phyloP scores from a whole-genome alignment of 2,888 invertebrate genomes.

The Agrilus cyanescens region DNA sequence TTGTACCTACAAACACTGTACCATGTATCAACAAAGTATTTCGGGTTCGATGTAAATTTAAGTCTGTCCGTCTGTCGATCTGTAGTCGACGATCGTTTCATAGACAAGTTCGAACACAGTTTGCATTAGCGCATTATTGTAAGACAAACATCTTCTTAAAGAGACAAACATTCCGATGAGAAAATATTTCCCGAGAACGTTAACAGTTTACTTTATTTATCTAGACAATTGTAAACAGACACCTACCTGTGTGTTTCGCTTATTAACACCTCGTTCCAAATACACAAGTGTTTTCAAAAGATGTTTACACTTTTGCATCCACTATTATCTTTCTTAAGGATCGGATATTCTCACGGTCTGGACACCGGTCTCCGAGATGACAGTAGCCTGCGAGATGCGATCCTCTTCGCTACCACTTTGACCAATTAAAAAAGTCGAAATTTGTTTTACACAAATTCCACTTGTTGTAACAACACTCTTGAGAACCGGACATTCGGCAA shows the following conservation, averaged over 20 bases:
- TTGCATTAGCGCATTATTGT: neutral
- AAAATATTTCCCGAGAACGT: constrained; percentile 16
- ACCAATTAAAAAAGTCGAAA: too few relatives aligned
- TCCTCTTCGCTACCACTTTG: too few relatives aligned
- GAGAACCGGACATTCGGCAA: too few relatives aligned
- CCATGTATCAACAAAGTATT: too few relatives aligned
- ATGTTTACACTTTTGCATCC: constrained; percentile 13
- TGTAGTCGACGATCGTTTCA: too few relatives aligned
- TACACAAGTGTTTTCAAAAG: constrained; percentile 22
- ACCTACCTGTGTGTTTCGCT: constrained; percentile 20
- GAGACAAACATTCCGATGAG: constrained; percentile 20
- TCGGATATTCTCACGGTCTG: constrained; percentile 5
- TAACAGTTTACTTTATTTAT: constrained; percentile 19
- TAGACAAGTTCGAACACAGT: neutral
- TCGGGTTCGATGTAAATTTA: too few relatives aligned
- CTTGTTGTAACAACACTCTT: too few relatives aligned
- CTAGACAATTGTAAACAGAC: constrained; percentile 19
- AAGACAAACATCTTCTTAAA: constrained; percentile 11
- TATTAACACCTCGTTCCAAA: constrained; percentile 26
- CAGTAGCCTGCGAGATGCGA: too few relatives aligned
- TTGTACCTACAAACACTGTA: too few relatives aligned
- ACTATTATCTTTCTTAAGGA: constrained; percentile 6
- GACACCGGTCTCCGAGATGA: neutral
- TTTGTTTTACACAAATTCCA: too few relatives aligned
- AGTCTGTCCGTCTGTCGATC: too few relatives aligned